Base-by-base conservation (phyloP, 2,797 vertebrate species). In the Catharus ustulatus region DNA sequence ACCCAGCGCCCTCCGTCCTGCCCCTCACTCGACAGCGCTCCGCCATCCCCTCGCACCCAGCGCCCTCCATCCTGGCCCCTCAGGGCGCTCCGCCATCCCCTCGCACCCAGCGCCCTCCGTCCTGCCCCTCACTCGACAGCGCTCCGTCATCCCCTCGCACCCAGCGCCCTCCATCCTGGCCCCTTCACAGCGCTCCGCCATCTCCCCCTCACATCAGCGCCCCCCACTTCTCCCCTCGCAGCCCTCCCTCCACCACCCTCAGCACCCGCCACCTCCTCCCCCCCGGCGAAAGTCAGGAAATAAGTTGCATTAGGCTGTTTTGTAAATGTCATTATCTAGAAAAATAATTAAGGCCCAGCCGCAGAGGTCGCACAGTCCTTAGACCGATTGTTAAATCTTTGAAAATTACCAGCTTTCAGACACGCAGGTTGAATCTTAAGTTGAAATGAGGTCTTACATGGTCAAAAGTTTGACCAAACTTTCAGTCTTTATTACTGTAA, bases 91-190 rank as follows among this genome's bases (percentile, higher is more conserved):
- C 27, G 17, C 45, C 17, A 26, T 48, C 27, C 20, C n/a, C 42
- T 22, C 15, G 0, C 27, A 74, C 46, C 34, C 10, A 48, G 0
- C 14, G 1, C 26, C 11, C 29, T 3, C 17, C 7, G 0, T 43
- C 17, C 40, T 22, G 45, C 9, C 17, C 13, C 29, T 62, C 73
- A n/a, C n/a, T n/a, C n/a, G n/a, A n/a, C 36, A 42, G 30, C 61
- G 23, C 40, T 29, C 52, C 23, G 38, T 38, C 68, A 55, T 27
- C 32, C 30, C 23, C 24, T 16, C 14, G 8, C 48, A 52, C 49
- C 18, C 46, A 36, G 9, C 11, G 26, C 36, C 26, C 34, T 6
- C 46, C 46, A 4, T 43, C 48, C 26, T 23, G 22, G 46, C 46
- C 23, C 24, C 46, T 24, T 24, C 24, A 34, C 42, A n/a, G 30